phyloP scores from a whole-genome alignment of 1,140 invertebrate species.

The Oncopeltus fasciatus region DNA sequence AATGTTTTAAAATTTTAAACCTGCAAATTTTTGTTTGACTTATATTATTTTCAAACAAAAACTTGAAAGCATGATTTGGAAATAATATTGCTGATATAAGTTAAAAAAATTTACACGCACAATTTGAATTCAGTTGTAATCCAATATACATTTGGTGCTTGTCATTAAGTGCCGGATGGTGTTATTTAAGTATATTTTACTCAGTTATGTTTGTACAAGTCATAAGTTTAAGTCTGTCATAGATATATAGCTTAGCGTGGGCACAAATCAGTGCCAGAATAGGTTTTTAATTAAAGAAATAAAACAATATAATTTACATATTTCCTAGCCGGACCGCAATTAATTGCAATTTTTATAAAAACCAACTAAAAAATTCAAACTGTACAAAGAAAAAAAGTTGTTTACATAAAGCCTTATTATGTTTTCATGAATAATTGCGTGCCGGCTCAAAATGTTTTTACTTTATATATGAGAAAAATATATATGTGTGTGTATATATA shows the following conservation, averaged over 20 bases:
- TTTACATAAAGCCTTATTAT: neutral
- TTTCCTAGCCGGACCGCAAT: slow-evolving; percentile 1
- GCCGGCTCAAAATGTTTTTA: neutral
- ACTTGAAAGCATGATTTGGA: too few species aligned
- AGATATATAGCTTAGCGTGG: neutral
- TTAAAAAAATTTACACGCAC: neutral
- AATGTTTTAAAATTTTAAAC: neutral
- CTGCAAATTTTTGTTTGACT: neutral
- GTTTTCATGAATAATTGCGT: neutral
- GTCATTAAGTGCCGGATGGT: neutral
- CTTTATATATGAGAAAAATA: slow-evolving; percentile 11
- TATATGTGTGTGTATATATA: slow-evolving; percentile 12
- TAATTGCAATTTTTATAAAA: neutral
- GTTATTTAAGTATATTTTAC: neutral
- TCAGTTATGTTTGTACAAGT: slow-evolving; percentile 9
- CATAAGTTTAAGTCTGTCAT: slow-evolving; percentile 17
- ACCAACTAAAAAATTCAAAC: neutral
- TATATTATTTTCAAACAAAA: neutral
- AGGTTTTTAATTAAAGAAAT: neutral
- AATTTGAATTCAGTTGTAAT: neutral
- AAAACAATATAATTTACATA: neutral
- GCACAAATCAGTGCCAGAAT: slow-evolving; percentile 1
- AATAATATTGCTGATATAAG: too few species aligned
- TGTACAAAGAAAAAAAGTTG: neutral
- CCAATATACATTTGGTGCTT: neutral